These are phyloP conservation scores for Micrasema longulum DNA, from an alignment of 1,140 invertebrate genomes.

Conservation along the genomic window DNA sequence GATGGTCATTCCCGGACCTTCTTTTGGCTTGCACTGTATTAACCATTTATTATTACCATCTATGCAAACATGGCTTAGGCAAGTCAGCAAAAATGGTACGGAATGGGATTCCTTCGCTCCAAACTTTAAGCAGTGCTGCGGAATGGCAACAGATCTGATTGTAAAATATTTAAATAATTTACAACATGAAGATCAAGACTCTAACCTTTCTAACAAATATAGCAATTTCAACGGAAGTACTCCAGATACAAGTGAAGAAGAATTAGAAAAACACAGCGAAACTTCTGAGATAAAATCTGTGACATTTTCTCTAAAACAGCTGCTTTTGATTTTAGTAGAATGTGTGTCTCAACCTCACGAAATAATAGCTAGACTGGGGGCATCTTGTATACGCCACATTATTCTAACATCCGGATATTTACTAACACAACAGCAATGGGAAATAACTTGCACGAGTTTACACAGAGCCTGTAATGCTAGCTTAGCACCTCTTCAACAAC, in stretches of 20 bases:
- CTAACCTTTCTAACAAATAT: slow-evolving; percentile 48
- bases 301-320: slow-evolving; percentile 86
- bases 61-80: slow-evolving; percentile 89
- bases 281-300: slow-evolving; percentile 70
- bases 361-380: slow-evolving; percentile 89
- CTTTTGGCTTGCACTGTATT: slow-evolving; percentile 90
- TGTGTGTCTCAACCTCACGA: slow-evolving; percentile 91
- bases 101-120: slow-evolving; percentile 81
- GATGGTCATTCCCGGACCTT: slow-evolving; percentile 80
- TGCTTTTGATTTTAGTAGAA: slow-evolving; percentile 89
- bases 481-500: slow-evolving; percentile 83
- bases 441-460: slow-evolving; percentile 82
- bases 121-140: slow-evolving; percentile 94
- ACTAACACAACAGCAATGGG: slow-evolving; percentile 86
- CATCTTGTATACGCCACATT: slow-evolving; percentile 91
- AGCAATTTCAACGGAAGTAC: slow-evolving; percentile 54
- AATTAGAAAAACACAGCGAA: slow-evolving; percentile 47
- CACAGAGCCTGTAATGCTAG: slow-evolving; percentile 86
- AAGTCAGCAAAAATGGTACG: slow-evolving; percentile 75
- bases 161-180: slow-evolving; percentile 81
- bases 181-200: slow-evolving; percentile 62
- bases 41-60: slow-evolving; percentile 91
- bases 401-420: slow-evolving; percentile 85
- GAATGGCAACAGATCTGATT: slow-evolving; percentile 90
- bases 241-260: slow-evolving; percentile 59